Conservation (phyloP, 2,113 vertebrate species). For the Engraulis encrasicolus region DNA sequence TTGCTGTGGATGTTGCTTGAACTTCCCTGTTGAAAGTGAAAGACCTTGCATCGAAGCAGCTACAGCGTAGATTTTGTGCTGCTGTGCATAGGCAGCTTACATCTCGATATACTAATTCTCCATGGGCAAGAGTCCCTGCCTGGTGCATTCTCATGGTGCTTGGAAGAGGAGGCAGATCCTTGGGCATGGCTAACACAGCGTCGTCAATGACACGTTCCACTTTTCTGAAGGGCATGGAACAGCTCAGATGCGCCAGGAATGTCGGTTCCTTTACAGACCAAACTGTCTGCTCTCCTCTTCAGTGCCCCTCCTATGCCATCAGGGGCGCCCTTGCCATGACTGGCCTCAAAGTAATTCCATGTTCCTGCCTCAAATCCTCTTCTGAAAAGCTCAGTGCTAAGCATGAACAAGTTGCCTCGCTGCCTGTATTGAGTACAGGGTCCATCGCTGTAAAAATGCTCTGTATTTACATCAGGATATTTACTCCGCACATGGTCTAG, state of each 20-base stretch:
- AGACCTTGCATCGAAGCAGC: constrained; percentile 37
- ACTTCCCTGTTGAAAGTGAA: constrained; percentile 21
- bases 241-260: too few relatives aligned
- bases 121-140: constrained; percentile 29
- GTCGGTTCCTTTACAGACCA: too few relatives aligned
- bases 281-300: too few relatives aligned
- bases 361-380: constrained; percentile 28
- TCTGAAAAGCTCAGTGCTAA: constrained; percentile 27
- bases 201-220: too few relatives aligned
- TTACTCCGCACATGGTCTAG: constrained; percentile 11
- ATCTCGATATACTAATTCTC: constrained; percentile 39
- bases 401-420: constrained; percentile 15
- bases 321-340: not conserved
- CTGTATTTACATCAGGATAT: constrained; percentile 3
- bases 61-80: constrained; percentile 22
- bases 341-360: constrained; percentile 16
- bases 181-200: constrained; percentile 13
- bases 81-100: constrained; percentile 39
- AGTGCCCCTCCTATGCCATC: not conserved
- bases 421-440: too few relatives aligned
- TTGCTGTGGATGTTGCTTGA: constrained; percentile 11
- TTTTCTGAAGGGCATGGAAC: too few relatives aligned
- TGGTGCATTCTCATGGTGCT: constrained; percentile 34
- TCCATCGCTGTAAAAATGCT: constrained; percentile 37
- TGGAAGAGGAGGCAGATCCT: constrained; percentile 36